Base-by-base conservation (phyloP, 2,888 invertebrate species). In the Metallyticus violacea region DNA sequence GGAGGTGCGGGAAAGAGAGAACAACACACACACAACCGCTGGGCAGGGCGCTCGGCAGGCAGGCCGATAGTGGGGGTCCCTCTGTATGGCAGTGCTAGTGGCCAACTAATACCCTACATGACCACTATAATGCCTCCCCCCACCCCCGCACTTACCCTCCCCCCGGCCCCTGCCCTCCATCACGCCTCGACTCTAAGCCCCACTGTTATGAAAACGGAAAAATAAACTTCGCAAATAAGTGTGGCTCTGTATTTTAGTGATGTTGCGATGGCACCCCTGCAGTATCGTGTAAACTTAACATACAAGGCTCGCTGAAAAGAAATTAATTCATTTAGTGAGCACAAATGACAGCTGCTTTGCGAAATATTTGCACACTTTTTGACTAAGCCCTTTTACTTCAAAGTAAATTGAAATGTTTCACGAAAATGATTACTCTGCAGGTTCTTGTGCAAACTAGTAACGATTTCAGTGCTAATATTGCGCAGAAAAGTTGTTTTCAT, bases 21-120 rank as follows among this genome's bases (percentile, higher is more conserved):
- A 80, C 83, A n/a, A n/a, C n/a, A n/a, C n/a, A n/a, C n/a, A n/a
- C 91, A 90, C 90, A 91, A 91, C 91, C 90, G 89, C 90, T 90
- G 89, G 90, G 89, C 89, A 91, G 92, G 92, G 92, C 92, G 91
- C 92, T 91, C 92, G 91, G 27, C 90, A 91, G 87, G 90, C 90
- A n/a, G 89, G 89, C 7, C 90, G 79, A 89, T 28, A 88, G 82
- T 83, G 88, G 89, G 88, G 90, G 89, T 87, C 90, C 90, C 88
- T 90, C 90, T 84, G 91, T 91, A 88, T 91, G 62, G 91, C 90
- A 81, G 91, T 90, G 79, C 91, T 91, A 91, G 91, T 88, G 91
- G 91, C 91, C 91, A 91, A 87, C 91, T 91, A 88, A 91, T 91
- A 87, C 91, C 91, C 85, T 91, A 88, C 90, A 91, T 90, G 89